These are phyloP conservation scores for Pteruthius melanotis DNA, from an alignment of 2,113 vertebrate genomes.

Conservation along the genomic window DNA sequence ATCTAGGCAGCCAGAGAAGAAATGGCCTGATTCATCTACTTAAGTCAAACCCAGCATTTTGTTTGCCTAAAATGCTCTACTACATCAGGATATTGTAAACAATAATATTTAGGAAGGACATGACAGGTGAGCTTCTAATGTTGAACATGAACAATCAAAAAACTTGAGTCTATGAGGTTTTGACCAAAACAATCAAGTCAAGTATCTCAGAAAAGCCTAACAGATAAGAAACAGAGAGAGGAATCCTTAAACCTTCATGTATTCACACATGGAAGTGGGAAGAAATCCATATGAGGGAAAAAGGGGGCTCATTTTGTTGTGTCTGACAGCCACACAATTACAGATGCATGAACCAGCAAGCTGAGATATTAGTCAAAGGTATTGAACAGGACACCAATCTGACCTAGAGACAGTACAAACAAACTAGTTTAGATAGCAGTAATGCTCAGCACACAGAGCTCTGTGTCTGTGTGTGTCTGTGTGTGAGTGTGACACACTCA, in stretches of 20 bases:
- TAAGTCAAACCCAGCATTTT: neutral
- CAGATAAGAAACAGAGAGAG: neutral
- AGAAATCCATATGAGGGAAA: neutral
- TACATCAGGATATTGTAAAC: neutral
- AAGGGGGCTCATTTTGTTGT: neutral
- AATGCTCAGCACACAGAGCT: neutral
- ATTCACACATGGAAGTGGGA: neutral
- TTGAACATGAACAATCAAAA: neutral
- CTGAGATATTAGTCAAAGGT: neutral
- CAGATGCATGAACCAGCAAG: neutral
- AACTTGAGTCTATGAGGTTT: neutral
- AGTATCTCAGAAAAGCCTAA: neutral
- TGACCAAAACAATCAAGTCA: neutral
- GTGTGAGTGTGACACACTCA: neutral
- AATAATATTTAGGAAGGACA: neutral
- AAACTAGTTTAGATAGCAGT: neutral
- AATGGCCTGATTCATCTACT: neutral
- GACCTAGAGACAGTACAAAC: neutral
- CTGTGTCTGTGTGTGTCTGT: neutral
- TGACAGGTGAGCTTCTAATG: neutral
- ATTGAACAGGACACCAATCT: neutral
- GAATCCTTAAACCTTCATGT: neutral
- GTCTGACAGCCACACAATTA: neutral
- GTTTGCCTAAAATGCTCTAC: neutral
- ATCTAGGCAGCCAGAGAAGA: neutral